phyloP scores from a whole-genome alignment of 2,113 vertebrate species.

The Hystrix cristata region DNA sequence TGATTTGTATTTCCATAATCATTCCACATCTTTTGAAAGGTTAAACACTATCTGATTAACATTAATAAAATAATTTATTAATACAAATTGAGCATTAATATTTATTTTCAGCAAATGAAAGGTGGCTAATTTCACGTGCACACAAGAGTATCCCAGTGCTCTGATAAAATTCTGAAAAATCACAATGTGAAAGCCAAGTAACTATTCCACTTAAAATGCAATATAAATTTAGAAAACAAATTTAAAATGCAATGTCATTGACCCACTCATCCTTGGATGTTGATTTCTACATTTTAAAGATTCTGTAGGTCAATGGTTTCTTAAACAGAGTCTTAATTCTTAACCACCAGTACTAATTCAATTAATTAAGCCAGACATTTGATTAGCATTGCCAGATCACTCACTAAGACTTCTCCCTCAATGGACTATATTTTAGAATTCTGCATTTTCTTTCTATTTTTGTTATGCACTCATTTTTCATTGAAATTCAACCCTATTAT shows the following conservation, averaged over 20 bases:
- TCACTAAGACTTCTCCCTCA: neutral
- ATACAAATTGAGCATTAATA: conserved; percentile 75
- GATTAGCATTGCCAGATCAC: neutral
- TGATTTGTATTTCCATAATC: conserved; percentile 65
- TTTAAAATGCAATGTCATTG: neutral
- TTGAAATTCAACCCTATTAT: neutral
- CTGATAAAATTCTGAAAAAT: conserved; percentile 30
- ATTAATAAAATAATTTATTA: conserved; percentile 65
- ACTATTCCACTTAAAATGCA: neutral
- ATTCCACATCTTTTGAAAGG: conserved; percentile 57
- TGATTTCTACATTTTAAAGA: neutral
- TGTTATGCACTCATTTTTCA: neutral
- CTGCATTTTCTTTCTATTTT: neutral
- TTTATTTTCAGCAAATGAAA: conserved; percentile 66
- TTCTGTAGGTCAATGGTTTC: neutral
- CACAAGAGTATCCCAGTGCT: neutral
- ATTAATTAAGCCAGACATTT: conserved; percentile 26
- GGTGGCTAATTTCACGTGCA: conserved; percentile 49
- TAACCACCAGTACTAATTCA: conserved; percentile 34
- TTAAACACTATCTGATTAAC: conserved; percentile 53
- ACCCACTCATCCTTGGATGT: neutral
- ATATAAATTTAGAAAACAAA: conserved; percentile 32
- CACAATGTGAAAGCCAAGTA: conserved; percentile 14
- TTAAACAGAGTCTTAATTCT: neutral
- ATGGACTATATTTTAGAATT: neutral